A percentile compares a stretch with the other conserved stretches of the same genome.
Conservation (phyloP, 1,140 invertebrate genomes). For the Ceratosolen fusciceps region DNA sequence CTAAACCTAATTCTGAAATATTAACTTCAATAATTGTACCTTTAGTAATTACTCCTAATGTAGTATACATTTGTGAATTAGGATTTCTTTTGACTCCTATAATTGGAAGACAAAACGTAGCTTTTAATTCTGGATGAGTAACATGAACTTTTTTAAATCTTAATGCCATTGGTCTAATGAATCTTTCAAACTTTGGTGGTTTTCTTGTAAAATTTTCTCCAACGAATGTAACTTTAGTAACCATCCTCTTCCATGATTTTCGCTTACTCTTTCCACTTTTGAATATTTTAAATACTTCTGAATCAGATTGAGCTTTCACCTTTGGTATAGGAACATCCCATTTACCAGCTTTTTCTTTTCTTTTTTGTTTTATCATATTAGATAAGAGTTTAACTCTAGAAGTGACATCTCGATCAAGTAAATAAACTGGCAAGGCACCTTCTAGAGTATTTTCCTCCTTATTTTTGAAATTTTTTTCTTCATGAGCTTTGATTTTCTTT, state of each 20-base stretch:
- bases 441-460: slow-evolving; percentile 86
- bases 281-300: slow-evolving; percentile 97
- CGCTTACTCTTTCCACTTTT: slow-evolving; percentile 94
- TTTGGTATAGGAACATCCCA: slow-evolving; percentile 99
- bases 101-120: slow-evolving; percentile 98
- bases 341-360: slow-evolving; percentile 99
- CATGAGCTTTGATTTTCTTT: slow-evolving; percentile 95
- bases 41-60: slow-evolving; percentile 98
- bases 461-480: slow-evolving; percentile 91
- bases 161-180: slow-evolving; percentile 98
- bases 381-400: slow-evolving; percentile 95
- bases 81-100: slow-evolving; percentile 99
- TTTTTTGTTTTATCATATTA: slow-evolving; percentile 99
- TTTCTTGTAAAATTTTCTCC: slow-evolving; percentile 99
- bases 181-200: slow-evolving; percentile 99
- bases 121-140: slow-evolving; percentile 98
- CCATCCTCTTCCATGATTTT: slow-evolving; percentile 99
- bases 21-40: slow-evolving; percentile 98
- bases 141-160: slow-evolving; percentile 98
- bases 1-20: slow-evolving; percentile 97
- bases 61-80: slow-evolving; percentile 96
- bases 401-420: slow-evolving; percentile 97
- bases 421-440: slow-evolving; percentile 95
- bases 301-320: slow-evolving; percentile 96
- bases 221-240: slow-evolving; percentile 98